Evolutionary conservation across 2,888 invertebrate genomes (phyloP), one percentile per base, ranked within the genome.

Genomic region (Microctonus hyperodae): DNA sequence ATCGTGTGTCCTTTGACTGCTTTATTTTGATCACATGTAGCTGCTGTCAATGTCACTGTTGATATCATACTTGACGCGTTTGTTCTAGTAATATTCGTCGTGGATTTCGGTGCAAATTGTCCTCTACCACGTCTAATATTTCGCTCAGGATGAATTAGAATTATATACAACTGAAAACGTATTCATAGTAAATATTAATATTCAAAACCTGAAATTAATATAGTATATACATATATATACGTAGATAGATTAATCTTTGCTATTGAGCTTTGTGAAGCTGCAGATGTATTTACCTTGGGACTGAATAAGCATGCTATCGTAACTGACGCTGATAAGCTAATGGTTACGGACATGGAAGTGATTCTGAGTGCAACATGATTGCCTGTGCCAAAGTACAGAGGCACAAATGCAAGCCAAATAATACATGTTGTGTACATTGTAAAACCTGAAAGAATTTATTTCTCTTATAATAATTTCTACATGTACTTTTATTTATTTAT

Each of bases 361-460:
- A 97, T 94, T 69, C 97, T 89, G 69, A 97, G 87, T 11, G 95
- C 93, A 71, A 96, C 95, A 85, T 96, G 95, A 81, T 92, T 94
- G 69, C 93, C 96, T 1, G 97, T 97, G 71, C 97, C 97, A 84
- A 98, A 97, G 86, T 98, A 98, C 59, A 98, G 89, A 6, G 98
- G 97, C 65, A 98, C 95, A 85, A 98, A 98, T 22, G 98, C 98
- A 73, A 97, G 86, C 98, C 98, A 98, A 81, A 98, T 97, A 72
- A 97, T 94, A 84, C 97, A 96, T 31, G 97, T 98, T 51, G 97
- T 97, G 86, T 97, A 99, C 98, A 99, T 98, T 25, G 98, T 97
- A 86, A 99, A 98, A 67, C 94, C 94, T 94, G 85, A 10, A 77
- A 78, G 63, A n/a, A n/a, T n/a, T n/a, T n/a, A n/a, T n/a, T n/a